Base-by-base conservation (phyloP, 1,140 invertebrate species). In the Oncopodura yosiiana region DNA sequence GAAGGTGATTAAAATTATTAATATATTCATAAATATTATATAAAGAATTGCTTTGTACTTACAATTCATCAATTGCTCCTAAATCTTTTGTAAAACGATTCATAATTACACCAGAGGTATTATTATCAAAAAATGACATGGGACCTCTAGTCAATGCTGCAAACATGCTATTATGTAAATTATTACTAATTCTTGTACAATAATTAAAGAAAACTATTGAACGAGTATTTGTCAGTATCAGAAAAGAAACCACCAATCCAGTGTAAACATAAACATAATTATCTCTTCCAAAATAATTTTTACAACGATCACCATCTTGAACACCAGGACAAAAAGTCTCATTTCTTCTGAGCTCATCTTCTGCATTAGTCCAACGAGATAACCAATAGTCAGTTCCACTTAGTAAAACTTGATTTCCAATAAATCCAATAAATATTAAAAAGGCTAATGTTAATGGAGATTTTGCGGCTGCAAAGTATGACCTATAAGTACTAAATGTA, bases 41-140 rank as follows among this genome's bases (percentile, higher is more conserved):
- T 49, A 19, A 37, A 19, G 3, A 49, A 37, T 34, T 9, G n/a
- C 30, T n/a, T 34, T 8, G 30, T 34, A 34, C 6, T 34, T 34
- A 8, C 6, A 84, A 69, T 60, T 81, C 77, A 66, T 79, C 78
- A 60, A 78, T 71, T 27, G 71, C 69, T 0, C 74, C 75, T 45
- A 68, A 55, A 52, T 69, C 68, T 54, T 68, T 68, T 36, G 67
- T 66, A 49, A 69, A 68, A 34, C 68, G 48, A 44, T 69, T 69
- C 52, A 69, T 56, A 39, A 67, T 65, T 42, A 34, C 8, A 49
- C 49, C 49, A 14, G 49, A 51, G 3, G 49, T 34, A 21, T 39
- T 51, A 4, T 41, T 24, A 29, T 51, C 38, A 24, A 41, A 51
- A 29, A 51, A 51, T 36, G 39, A 24, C 3, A 51, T 42, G 2